Base-by-base conservation (phyloP, 2,113 vertebrate species). In the Oreotrochilus melanogaster region DNA sequence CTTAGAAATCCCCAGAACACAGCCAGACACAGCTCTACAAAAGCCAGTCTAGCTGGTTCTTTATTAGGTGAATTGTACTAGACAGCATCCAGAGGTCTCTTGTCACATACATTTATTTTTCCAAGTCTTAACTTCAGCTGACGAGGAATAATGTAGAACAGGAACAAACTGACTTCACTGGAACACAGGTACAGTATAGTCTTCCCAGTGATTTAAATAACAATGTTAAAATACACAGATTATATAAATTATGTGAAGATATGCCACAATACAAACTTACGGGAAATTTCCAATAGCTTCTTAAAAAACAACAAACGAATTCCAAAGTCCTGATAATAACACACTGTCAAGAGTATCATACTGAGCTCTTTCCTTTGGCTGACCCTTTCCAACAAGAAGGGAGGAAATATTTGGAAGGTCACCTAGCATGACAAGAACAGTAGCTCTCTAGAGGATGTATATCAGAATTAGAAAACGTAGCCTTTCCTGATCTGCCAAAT, bases 391-490 rank as follows among this genome's bases (percentile, higher is more conserved):
- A 83, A 21, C 48, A 96, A 31, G 72, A 93, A 74, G 60, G 93
- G 22, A 86, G 75, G 71, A 95, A 96, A 95, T 72, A 91, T 33
- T 19, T 54, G 19, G 64, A 88, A 85, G 66, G 67, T 88, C 71
- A 94, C 35, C 74, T n/a, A 31, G 57, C 31, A 69, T 17, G 28
- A 80, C 15, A 12, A 86, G 22, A 47, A 18, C 47, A 61, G 47
- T 24, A 69, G n/a, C 3, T 89, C 47, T 80, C 22, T 9, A 64
- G 39, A 86, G 67, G 67, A 87, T 6, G 0, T 14, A 23, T 86
- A 56, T 51, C 50, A 85, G 35, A 79, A 70, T 74, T 82, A 86
- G 35, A 86, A 54, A 21, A 73, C 1, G 28, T 25, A 71, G 66
- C 8, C 6, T 30, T 50, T 87, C 82, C 73, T 67, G 33, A 48